These are phyloP conservation scores for Stigmatopora nigra DNA, from an alignment of 2,113 vertebrate species.

Conservation along the genomic window DNA sequence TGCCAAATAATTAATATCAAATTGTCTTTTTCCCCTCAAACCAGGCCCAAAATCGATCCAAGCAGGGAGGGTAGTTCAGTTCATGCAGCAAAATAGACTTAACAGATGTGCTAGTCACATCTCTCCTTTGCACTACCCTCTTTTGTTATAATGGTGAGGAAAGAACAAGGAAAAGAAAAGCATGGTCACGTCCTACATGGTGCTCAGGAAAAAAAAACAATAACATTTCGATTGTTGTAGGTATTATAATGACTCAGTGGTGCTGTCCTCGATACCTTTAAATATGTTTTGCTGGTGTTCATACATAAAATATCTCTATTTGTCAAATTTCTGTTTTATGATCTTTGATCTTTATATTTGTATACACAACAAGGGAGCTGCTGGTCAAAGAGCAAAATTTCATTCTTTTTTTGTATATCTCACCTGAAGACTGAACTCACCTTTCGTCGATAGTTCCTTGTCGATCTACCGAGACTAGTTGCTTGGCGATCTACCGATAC, in stretches of 20 bases:
- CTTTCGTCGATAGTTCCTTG: too few relatives aligned
- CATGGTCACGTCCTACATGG: slow-evolving; percentile 31
- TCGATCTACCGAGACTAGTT: too few relatives aligned
- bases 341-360: background rate
- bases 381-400: too few relatives aligned
- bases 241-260: slow-evolving; percentile 17
- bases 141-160: slow-evolving; percentile 15
- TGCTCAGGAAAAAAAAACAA: slow-evolving; percentile 36
- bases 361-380: background rate
- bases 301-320: background rate
- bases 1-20: background rate
- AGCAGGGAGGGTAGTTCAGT: background rate
- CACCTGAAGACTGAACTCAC: too few relatives aligned
- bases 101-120: slow-evolving; percentile 30
- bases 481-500: too few relatives aligned
- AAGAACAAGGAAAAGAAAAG: slow-evolving; percentile 39
- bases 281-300: background rate
- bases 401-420: too few relatives aligned
- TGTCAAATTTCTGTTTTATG: background rate
- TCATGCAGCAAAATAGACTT: background rate
- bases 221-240: slow-evolving; percentile 34
- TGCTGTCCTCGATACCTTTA: background rate
- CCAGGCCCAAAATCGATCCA: background rate
- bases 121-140: slow-evolving; percentile 9
- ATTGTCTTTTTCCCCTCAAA: background rate